A percentile compares a stretch with the other conserved stretches of the same genome.
phyloP scores from a whole-genome alignment of 2,113 vertebrate species.

The Antennarius striatus region DNA sequence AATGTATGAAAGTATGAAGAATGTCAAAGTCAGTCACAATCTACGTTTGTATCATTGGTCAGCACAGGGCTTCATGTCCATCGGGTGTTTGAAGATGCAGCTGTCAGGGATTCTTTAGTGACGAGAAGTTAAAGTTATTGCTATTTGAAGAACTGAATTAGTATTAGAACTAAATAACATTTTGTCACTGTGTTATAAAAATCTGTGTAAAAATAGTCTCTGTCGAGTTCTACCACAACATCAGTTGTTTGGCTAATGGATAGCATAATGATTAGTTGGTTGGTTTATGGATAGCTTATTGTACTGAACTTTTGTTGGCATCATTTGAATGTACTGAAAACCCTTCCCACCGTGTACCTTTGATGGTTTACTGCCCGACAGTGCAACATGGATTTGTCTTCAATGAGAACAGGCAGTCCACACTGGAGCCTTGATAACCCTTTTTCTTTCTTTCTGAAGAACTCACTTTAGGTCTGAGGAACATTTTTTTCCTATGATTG shows the following conservation, averaged over 20 bases:
- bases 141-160: slow-evolving; percentile 4
- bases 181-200: slow-evolving; percentile 7
- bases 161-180: slow-evolving; percentile 13
- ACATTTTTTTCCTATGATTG: background rate
- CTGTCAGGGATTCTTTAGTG: slow-evolving; percentile 16
- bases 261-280: background rate
- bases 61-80: background rate
- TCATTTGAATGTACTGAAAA: slow-evolving; percentile 64
- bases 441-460: slow-evolving; percentile 10
- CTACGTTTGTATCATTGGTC: slow-evolving; percentile 3
- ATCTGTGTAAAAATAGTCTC: slow-evolving; percentile 11
- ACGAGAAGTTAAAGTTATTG: background rate
- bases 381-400: slow-evolving; percentile 65
- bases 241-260: slow-evolving; percentile 13
- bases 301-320: slow-evolving; percentile 40
- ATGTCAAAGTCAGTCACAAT: slow-evolving; percentile 14
- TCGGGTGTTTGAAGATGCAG: slow-evolving; percentile 5
- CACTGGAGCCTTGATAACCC: slow-evolving; percentile 46
- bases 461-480: background rate
- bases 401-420: slow-evolving; percentile 47
- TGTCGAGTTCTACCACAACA: slow-evolving; percentile 16
- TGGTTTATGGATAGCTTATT: slow-evolving; percentile 18
- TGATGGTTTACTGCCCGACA: slow-evolving; percentile 20
- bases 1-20: slow-evolving; percentile 25
- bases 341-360: slow-evolving; percentile 60